phyloP scores from a whole-genome alignment of 2,113 vertebrate species.

The Carollia perspicillata region DNA sequence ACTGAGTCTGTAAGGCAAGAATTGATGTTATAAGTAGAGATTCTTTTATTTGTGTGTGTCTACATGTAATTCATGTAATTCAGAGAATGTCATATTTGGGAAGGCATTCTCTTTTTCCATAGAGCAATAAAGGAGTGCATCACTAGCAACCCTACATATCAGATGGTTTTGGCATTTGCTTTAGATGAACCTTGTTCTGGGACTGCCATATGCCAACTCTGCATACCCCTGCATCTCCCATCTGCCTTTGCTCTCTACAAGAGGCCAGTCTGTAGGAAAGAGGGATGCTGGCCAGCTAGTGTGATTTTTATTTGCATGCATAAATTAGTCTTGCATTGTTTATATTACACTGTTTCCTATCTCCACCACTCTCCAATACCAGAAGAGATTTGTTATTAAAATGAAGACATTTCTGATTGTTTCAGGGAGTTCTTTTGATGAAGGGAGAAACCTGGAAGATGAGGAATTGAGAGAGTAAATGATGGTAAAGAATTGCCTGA shows the following conservation, averaged over 20 bases:
- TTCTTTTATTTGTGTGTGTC: not conserved
- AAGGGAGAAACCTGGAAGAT: not conserved
- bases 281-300: not conserved
- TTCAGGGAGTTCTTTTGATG: not conserved
- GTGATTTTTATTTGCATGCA: conserved; percentile 3
- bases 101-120: not conserved
- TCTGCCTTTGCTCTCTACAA: conserved; percentile 31
- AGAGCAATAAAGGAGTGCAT: not conserved
- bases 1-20: not conserved
- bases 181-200: conserved; percentile 7
- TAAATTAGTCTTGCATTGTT: not conserved
- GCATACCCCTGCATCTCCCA: conserved; percentile 6
- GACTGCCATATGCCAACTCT: conserved; percentile 43
- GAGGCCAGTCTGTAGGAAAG: not conserved
- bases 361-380: not conserved
- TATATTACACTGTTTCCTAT: not conserved
- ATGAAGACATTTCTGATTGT: not conserved
- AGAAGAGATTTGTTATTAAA: not conserved
- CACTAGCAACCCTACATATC: not conserved
- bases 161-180: conserved; percentile 18
- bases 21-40: not conserved
- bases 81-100: not conserved
- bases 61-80: not conserved
- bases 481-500: not conserved
- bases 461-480: not conserved